phyloP scores from a whole-genome alignment of 2,797 vertebrate species.

The Parauchenoglanis ngamensis region DNA sequence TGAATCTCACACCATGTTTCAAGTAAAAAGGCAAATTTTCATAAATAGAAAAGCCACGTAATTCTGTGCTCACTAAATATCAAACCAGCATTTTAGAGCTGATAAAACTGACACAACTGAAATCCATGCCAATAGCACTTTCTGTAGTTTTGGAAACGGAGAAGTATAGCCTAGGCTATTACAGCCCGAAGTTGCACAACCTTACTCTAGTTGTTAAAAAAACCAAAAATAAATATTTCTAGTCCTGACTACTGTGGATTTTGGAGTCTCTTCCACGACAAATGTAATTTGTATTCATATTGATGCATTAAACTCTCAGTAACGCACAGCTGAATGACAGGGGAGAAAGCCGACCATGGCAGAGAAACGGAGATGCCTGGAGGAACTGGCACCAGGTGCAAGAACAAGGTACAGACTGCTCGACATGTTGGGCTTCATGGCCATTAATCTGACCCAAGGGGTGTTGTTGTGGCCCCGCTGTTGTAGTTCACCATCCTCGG shows the following conservation, averaged over 20 bases:
- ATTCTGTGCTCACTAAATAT: conserved; percentile 64
- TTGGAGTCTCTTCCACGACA: conserved; percentile 75
- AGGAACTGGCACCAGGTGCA: conserved; percentile 74
- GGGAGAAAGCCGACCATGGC: conserved; percentile 77
- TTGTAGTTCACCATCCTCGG: conserved; percentile 55
- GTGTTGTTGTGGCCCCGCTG: conserved; percentile 66
- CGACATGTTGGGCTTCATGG: conserved; percentile 76
- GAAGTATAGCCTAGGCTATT: conserved; percentile 31
- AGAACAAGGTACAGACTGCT: conserved; percentile 69
- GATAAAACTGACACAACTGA: conserved; percentile 58
- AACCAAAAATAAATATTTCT: conserved; percentile 40
- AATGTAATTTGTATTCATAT: conserved; percentile 63
- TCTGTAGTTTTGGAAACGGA: conserved; percentile 22
- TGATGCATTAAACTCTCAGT: conserved; percentile 67
- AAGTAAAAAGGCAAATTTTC: conserved; percentile 60
- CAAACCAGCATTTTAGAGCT: conserved; percentile 52
- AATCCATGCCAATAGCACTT: conserved; percentile 65
- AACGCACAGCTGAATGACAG: conserved; percentile 71
- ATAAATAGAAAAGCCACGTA: conserved; percentile 46
- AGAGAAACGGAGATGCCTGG: conserved; percentile 76
- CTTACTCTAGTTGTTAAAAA: conserved; percentile 35
- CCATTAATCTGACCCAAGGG: conserved; percentile 70
- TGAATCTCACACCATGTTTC: conserved; percentile 67
- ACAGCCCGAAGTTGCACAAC: conserved; percentile 21
- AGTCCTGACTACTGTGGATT: conserved; percentile 68